Conservation (phyloP, 2,888 invertebrate species). For the Automeris io region DNA sequence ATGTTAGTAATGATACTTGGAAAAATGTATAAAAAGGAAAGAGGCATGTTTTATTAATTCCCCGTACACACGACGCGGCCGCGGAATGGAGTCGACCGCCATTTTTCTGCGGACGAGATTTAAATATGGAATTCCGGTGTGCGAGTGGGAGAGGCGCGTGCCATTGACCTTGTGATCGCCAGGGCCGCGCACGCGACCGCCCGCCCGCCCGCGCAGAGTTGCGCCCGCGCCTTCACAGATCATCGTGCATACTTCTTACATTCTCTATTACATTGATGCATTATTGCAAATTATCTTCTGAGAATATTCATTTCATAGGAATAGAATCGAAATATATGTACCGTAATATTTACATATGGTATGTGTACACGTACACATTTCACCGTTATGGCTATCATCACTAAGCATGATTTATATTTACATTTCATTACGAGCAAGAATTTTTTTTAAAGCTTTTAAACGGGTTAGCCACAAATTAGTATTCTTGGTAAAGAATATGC, state of each 20-base stretch:
- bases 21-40: conserved; percentile 59
- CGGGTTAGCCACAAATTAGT: too few relatives aligned
- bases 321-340: too few relatives aligned
- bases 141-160: conserved; percentile 74
- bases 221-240: conserved; percentile 23
- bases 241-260: conserved; percentile 11
- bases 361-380: too few relatives aligned
- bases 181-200: conserved; percentile 69
- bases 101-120: conserved; percentile 77
- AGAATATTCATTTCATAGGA: conserved; percentile 3
- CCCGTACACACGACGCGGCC: conserved; percentile 56
- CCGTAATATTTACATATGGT: too few relatives aligned
- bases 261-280: conserved; percentile 6
- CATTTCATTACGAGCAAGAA: too few relatives aligned
- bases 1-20: conserved; percentile 57
- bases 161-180: conserved; percentile 71
- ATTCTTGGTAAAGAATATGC: too few relatives aligned
- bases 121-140: conserved; percentile 78
- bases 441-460: too few relatives aligned
- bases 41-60: conserved; percentile 74
- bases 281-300: conserved; percentile 3
- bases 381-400: too few relatives aligned
- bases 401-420: too few relatives aligned
- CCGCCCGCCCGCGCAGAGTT: conserved; percentile 35
- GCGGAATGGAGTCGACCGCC: conserved; percentile 71